Conservation (phyloP, 2,888 invertebrate species). For the Sarcophaga caerulescens region DNA sequence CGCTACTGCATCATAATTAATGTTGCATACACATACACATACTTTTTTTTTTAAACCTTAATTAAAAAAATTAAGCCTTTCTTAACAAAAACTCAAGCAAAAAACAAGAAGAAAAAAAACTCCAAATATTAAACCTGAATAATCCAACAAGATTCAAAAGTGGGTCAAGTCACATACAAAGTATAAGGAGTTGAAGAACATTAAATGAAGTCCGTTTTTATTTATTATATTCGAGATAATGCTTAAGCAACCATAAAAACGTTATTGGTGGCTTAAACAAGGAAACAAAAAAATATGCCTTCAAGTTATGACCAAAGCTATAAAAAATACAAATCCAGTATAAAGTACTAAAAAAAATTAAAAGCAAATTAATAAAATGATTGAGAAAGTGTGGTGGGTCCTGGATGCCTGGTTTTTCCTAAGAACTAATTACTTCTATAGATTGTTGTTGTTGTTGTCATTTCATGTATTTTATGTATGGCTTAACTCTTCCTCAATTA, state of each 20-base stretch:
- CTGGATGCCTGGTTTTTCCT: not conserved
- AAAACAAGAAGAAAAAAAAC: not conserved
- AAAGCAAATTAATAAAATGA: not conserved
- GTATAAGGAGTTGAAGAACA: conserved; percentile 10
- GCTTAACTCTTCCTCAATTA: too few species aligned
- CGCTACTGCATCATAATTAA: not conserved
- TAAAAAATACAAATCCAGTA: not conserved
- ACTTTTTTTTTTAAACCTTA: not conserved
- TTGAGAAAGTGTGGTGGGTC: not conserved
- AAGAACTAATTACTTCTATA: too few species aligned
- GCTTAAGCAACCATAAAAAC: conserved; percentile 27
- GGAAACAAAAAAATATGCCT: not conserved
- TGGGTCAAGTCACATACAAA: conserved; percentile 45
- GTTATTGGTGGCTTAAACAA: not conserved
- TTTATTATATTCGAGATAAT: conserved; percentile 40
- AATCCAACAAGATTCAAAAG: conserved; percentile 23
- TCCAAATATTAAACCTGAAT: conserved; percentile 1
- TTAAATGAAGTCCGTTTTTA: conserved; percentile 49
- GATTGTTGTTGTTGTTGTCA: too few species aligned
- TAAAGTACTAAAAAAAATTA: not conserved
- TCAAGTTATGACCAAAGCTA: not conserved
- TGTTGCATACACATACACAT: not conserved
- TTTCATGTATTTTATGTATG: too few species aligned
- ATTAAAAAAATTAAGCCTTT: conserved; percentile 27
- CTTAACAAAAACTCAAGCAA: conserved; percentile 3